Evolutionary conservation across 2,113 vertebrate species (phyloP).

Genomic region (Mustela nigripes): DNA sequence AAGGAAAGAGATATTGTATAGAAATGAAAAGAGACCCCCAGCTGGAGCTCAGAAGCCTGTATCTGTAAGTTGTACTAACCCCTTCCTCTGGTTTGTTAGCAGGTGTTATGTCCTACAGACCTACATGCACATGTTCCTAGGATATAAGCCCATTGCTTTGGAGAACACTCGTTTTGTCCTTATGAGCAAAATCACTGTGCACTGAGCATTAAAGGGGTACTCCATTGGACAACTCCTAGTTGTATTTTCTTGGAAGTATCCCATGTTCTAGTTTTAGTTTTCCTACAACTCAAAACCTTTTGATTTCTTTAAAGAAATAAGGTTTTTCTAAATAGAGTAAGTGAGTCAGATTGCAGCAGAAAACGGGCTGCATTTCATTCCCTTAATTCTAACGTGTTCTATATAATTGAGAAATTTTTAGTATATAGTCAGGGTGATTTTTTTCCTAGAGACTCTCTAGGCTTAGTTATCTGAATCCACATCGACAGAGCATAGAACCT

Average conservation of each 20-base stretch:
- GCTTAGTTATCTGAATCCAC: constrained; percentile 16
- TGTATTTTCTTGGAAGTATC: neutral
- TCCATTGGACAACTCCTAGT: neutral
- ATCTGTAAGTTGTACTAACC: constrained; percentile 20
- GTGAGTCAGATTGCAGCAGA: neutral
- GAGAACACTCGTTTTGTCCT: neutral
- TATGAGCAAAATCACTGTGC: neutral
- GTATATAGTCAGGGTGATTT: neutral
- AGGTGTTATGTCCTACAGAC: neutral
- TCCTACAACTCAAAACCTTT: constrained; percentile 27
- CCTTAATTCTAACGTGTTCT: neutral
- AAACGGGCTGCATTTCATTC: constrained; percentile 1
- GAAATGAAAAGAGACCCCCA: constrained; percentile 84
- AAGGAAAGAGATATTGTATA: constrained; percentile 75
- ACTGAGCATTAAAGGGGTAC: neutral
- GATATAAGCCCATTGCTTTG: neutral
- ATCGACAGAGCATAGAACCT: neutral
- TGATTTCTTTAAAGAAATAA: neutral
- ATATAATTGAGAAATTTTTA: neutral
- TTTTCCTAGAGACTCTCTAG: constrained; percentile 1
- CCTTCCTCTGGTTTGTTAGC: neutral
- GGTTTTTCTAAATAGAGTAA: neutral
- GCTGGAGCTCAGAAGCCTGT: constrained; percentile 69
- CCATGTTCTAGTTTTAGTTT: neutral
- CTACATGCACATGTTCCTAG: neutral